phyloP scores from a whole-genome alignment of 2,113 vertebrate species.

The Synchiropus splendidus region DNA sequence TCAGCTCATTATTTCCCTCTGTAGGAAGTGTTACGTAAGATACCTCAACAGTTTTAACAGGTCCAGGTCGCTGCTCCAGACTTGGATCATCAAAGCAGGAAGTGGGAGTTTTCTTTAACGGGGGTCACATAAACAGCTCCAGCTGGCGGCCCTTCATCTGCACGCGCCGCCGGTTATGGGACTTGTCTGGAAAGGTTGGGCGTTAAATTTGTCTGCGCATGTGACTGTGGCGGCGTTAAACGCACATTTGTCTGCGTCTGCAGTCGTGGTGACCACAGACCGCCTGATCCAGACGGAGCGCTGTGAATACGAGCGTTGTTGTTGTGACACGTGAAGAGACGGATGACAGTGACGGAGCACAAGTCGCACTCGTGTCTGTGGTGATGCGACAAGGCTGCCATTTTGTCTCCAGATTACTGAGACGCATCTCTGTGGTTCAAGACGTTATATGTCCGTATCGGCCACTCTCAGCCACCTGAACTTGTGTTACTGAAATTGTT shows the following conservation, averaged over 20 bases:
- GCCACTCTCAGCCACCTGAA: too few species aligned
- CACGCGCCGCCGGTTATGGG: conserved; percentile 29
- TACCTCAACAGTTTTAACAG: conserved; percentile 6
- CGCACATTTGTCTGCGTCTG: conserved; percentile 29
- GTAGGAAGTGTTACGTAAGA: conserved; percentile 5
- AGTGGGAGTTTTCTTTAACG: conserved; percentile 20
- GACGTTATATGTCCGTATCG: too few species aligned
- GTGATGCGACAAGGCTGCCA: too few species aligned
- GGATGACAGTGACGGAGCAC: too few species aligned
- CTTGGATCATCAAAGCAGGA: conserved; percentile 42
- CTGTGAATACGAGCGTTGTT: conserved; percentile 1
- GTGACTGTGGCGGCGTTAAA: conserved; percentile 21
- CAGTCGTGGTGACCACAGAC: conserved; percentile 19
- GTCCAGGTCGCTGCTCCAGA: conserved; percentile 15
- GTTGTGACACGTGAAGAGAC: not conserved
- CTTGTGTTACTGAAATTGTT: too few species aligned
- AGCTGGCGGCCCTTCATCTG: conserved; percentile 25
- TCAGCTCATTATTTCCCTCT: too few species aligned
- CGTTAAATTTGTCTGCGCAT: conserved; percentile 46
- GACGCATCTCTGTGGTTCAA: too few species aligned
- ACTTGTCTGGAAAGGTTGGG: conserved; percentile 39
- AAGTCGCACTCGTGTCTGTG: too few species aligned
- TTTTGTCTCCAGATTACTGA: too few species aligned
- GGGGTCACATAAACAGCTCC: conserved; percentile 42
- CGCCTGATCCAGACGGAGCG: conserved; percentile 1